Base-by-base conservation (phyloP, 2,797 vertebrate genomes). In the Coreius guichenoti region DNA sequence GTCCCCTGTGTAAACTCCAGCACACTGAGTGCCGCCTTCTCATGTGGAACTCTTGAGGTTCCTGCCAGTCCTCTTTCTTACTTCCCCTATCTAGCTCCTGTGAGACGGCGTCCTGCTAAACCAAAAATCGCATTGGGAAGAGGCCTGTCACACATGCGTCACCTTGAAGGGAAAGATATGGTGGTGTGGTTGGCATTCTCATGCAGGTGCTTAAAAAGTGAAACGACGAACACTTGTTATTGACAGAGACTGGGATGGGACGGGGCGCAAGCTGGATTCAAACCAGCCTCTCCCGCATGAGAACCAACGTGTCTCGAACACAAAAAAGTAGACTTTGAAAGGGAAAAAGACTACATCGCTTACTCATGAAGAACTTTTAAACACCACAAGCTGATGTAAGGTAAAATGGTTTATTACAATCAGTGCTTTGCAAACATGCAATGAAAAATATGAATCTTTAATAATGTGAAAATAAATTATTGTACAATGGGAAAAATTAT, bases 401-500 rank as follows among this genome's bases (percentile, higher is more conserved):
- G n/a, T 51, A 83, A 67, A 81, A 63, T 58, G 39, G 23, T 89
- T 89, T 89, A 89, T 89, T 89, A 78, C 61, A 87, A n/a, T 70
- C 75, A 69, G 56, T n/a, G 67, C 47, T 81, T 74, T 23, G 36
- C 72, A 67, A 67, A 68, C 83, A 68, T 63, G 61, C 26, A 69
- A 51, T 72, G 45, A 54, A 83, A 39, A 81, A 86, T 29, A 73
- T 83, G 77, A 83, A 65, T 61, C 33, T 36, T 26, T 77, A 16
- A 77, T 77, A 51, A 36, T 13, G 6, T 21, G 11, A 79, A 61
- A 63, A 78, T 58, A 45, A 61, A 63, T 63, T 13, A 31, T 45
- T 63, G 26, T 45, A 76, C 61, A 65, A 31, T 65, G 16, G 29
- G 17, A 65, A 65, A 31, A 31, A 65, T 65, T 31, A 16, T 16